phyloP scores from a whole-genome alignment of 2,888 invertebrate genomes.

The Agriopis marginaria region DNA sequence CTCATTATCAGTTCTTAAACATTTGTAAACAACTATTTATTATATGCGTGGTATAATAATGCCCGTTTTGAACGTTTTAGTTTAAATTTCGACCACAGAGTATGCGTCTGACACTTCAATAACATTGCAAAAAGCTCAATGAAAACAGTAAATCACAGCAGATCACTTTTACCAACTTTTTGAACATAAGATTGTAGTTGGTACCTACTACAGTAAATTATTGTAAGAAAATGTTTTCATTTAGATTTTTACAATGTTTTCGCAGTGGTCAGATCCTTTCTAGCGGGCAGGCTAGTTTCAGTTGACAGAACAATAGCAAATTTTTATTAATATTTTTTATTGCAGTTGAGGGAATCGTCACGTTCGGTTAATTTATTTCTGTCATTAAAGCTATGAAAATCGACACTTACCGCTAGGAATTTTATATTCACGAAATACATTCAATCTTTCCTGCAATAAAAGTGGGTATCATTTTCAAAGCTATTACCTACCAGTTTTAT shows the following conservation, averaged over 20 bases:
- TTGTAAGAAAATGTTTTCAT: too few species aligned
- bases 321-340: background rate
- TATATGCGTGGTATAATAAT: background rate
- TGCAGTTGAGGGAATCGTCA: background rate
- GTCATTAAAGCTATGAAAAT: background rate
- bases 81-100: background rate
- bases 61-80: background rate
- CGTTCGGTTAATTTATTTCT: background rate
- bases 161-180: too few species aligned
- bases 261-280: too few species aligned
- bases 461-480: conserved; percentile 15
- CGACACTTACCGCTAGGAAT: background rate
- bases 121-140: too few species aligned
- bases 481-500: conserved; percentile 22
- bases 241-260: too few species aligned
- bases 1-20: conserved; percentile 62
- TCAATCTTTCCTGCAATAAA: conserved; percentile 18
- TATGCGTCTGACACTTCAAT: too few species aligned
- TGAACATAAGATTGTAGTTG: too few species aligned
- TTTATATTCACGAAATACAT: conserved; percentile 14
- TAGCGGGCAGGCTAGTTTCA: too few species aligned
- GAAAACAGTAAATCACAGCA: too few species aligned
- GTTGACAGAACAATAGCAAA: too few species aligned
- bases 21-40: conserved; percentile 48
- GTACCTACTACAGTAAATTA: too few species aligned